Conservation (phyloP, 2,888 invertebrate species). For the Brachylomia viminalis region DNA sequence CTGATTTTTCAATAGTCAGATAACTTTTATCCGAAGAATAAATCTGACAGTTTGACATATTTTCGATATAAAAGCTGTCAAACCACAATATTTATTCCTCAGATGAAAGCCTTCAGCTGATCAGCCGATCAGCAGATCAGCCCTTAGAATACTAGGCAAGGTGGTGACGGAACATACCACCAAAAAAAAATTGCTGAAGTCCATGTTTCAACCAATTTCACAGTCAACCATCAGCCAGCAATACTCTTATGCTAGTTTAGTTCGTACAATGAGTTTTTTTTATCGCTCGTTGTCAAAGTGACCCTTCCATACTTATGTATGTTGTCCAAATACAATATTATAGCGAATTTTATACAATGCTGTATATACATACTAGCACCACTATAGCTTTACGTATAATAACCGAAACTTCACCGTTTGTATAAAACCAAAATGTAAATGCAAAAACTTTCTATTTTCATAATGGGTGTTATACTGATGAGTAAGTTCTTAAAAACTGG, state of each 20-base stretch:
- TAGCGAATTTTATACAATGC: constrained; percentile 69
- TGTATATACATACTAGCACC: constrained; percentile 78
- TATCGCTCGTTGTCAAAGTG: not conserved
- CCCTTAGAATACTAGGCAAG: too few relatives aligned
- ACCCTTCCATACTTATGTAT: constrained; percentile 4
- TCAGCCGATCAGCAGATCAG: too few relatives aligned
- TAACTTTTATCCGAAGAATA: too few relatives aligned
- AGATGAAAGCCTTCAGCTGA: too few relatives aligned
- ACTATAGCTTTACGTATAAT: constrained; percentile 75
- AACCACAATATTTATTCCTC: too few relatives aligned
- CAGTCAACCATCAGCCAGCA: not conserved
- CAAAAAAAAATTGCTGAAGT: not conserved
- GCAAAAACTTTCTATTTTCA: constrained; percentile 66
- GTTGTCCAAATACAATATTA: constrained; percentile 57
- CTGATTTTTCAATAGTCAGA: too few relatives aligned
- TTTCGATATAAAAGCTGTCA: too few relatives aligned
- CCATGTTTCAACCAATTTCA: not conserved
- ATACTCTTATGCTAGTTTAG: not conserved
- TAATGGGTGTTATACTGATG: constrained; percentile 44
- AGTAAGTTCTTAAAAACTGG: not conserved
- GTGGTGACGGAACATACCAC: too few relatives aligned
- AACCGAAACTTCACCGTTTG: constrained; percentile 61
- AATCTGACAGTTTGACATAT: too few relatives aligned
- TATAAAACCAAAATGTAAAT: constrained; percentile 73
- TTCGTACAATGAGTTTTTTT: not conserved